Conservation (phyloP, 2,888 invertebrate species). For the Chydorus sphaericus region DNA sequence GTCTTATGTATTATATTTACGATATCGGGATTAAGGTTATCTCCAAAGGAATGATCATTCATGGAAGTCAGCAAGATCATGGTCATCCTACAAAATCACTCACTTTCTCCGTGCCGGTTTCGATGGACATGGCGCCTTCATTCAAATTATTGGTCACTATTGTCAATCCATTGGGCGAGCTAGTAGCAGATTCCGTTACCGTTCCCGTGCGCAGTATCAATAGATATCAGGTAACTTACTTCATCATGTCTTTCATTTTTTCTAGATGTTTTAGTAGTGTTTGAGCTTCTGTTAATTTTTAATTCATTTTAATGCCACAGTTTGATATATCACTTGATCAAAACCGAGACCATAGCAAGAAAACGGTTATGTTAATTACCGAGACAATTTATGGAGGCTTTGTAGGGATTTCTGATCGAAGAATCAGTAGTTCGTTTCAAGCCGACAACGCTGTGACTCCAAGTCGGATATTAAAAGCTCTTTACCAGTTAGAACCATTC, state of each 20-base stretch:
- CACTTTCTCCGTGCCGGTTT: slow-evolving; percentile 37
- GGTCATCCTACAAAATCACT: slow-evolving; percentile 23
- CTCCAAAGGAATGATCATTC: slow-evolving; percentile 35
- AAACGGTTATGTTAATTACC: slow-evolving; percentile 36
- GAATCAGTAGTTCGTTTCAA: slow-evolving; percentile 21
- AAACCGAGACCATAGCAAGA: slow-evolving; percentile 39
- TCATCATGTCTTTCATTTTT: background rate
- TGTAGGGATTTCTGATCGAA: slow-evolving; percentile 33
- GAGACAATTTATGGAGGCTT: slow-evolving; percentile 36
- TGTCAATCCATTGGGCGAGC: slow-evolving; percentile 31
- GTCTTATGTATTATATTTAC: too few relatives aligned
- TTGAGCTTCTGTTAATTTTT: too few relatives aligned
- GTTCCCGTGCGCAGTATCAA: slow-evolving; percentile 38
- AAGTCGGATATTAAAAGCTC: slow-evolving; percentile 25
- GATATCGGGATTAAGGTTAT: too few relatives aligned
- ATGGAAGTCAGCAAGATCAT: slow-evolving; percentile 24
- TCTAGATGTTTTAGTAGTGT: too few relatives aligned
- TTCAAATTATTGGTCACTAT: slow-evolving; percentile 37
- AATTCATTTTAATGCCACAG: too few relatives aligned
- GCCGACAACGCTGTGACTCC: slow-evolving; percentile 30
- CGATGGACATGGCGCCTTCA: slow-evolving; percentile 40
- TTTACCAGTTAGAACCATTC: slow-evolving; percentile 26
- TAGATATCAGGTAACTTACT: slow-evolving; percentile 29
- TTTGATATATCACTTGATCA: slow-evolving; percentile 35
- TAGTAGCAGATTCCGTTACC: slow-evolving; percentile 36